phyloP scores from a whole-genome alignment of 2,888 invertebrate species.

The Leucophenga montana region DNA sequence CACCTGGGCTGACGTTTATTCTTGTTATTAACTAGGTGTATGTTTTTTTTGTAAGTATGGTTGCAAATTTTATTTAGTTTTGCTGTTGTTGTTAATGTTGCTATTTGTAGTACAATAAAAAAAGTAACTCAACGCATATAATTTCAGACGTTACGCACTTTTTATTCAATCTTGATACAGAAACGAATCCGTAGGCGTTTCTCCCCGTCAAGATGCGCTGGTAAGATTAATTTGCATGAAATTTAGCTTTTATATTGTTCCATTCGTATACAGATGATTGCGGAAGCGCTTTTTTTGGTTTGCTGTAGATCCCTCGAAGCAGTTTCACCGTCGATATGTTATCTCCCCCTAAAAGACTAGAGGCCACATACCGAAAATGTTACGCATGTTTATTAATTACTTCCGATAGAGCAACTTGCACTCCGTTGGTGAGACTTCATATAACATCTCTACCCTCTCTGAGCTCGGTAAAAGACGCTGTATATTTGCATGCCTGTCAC shows the following conservation, averaged over 20 bases:
- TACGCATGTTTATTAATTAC: conserved; percentile 15
- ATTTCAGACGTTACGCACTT: conserved; percentile 60
- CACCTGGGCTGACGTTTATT: too few species aligned
- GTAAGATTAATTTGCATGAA: conserved; percentile 19
- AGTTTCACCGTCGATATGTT: background rate
- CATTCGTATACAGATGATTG: too few species aligned
- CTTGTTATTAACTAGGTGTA: too few species aligned
- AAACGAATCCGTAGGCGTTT: conserved; percentile 59
- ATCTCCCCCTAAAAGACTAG: background rate
- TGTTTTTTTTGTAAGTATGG: too few species aligned
- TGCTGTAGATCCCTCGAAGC: conserved; percentile 31
- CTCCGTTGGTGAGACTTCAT: background rate
- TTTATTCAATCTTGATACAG: conserved; percentile 58
- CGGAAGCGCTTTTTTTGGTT: background rate
- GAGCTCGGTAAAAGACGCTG: background rate
- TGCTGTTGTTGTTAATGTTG: too few species aligned
- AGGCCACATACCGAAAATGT: too few species aligned
- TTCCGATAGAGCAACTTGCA: conserved; percentile 12
- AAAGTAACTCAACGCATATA: conserved; percentile 53
- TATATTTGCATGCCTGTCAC: background rate
- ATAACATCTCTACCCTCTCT: background rate
- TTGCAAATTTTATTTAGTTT: too few species aligned
- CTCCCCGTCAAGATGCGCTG: background rate
- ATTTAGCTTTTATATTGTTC: background rate
- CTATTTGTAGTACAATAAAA: background rate